Percentiles rank a stretch among this genome's conserved stretches.
Evolutionary conservation across 1,140 invertebrate species (phyloP).

Genomic region (Papilio dardanus): DNA sequence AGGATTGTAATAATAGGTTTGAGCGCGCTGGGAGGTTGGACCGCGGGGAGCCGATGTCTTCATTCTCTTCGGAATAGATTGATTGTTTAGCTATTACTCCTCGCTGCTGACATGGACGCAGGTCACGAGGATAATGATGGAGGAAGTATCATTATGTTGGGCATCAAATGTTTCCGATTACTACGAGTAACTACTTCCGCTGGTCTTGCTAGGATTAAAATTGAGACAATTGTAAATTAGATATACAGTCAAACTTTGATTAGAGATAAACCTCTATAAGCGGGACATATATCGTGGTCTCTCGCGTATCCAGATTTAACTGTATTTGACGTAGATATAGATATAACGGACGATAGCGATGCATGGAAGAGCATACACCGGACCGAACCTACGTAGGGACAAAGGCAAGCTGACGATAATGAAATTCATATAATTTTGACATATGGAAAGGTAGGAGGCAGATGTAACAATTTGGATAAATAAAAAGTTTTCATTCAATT

Average conservation of each 20-base stretch:
- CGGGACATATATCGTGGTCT: too few species aligned
- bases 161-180: too few species aligned
- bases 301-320: too few species aligned
- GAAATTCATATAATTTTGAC: neutral
- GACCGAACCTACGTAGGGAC: too few species aligned
- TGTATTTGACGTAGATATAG: too few species aligned
- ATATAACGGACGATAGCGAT: too few species aligned
- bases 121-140: neutral
- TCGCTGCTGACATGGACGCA: neutral
- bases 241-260: too few species aligned
- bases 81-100: conserved; percentile 43
- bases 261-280: too few species aligned
- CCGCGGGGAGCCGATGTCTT: conserved; percentile 71
- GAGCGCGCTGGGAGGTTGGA: conserved; percentile 51
- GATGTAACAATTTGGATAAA: too few species aligned
- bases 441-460: neutral
- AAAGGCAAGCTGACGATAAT: neutral
- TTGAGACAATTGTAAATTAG: neutral
- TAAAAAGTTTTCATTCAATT: neutral
- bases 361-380: too few species aligned
- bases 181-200: too few species aligned
- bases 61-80: conserved; percentile 55
- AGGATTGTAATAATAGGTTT: conserved; percentile 44
- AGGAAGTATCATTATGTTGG: neutral
- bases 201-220: too few species aligned